Base-by-base conservation (phyloP, 1,140 invertebrate genomes). In the Panagrolaimus sp. region DNA sequence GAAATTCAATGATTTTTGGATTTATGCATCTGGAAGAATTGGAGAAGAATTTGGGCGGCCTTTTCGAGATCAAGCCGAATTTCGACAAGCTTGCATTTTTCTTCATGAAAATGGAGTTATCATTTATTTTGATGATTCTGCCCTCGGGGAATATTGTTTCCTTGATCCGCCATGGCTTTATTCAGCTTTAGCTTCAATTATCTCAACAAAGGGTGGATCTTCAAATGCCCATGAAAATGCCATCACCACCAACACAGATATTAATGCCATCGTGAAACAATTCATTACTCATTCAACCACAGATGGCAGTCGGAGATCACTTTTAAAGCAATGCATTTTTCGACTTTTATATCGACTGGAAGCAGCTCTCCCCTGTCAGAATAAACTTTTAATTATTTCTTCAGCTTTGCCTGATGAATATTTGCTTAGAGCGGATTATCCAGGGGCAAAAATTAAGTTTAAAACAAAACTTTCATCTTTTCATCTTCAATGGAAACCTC, bases 111-210 rank as follows among this genome's bases (percentile, higher is more conserved):
- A 97, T 85, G 96, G 93, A 88, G 90, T 98, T 26, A 86, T 98
- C n/a, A 86, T 98, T 0, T 94, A 98, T 85, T 98, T 97, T 83
- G 94, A 98, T 80, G 96, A 98, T 84, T 91, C 92, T 1, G 92
- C 92, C 0, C 85, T 98, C 0, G 91, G 93, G 80, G 94, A 98
- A 86, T 86, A 96, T 28, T 93, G 92, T 82, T 96, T 96, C 83
- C 85, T 98, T 15, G 92, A 97, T 85, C 94, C 95, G 0, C 95
- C 98, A 82, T 99, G 95, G 95, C 87, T 98, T 5, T 98, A 94
- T 85, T 94, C 98, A 84, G 92, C 97, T 88, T 84, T 98, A 17
- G 71, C 48, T 24, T 43, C 38, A 15, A n/a, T 28, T 8, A 43
- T 71, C 55, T 58, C 68, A 43, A 43, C 69, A 7, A 63, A 46